Evolutionary conservation across 2,888 invertebrate genomes (phyloP).

Genomic region (Hofmannophila pseudospretella): DNA sequence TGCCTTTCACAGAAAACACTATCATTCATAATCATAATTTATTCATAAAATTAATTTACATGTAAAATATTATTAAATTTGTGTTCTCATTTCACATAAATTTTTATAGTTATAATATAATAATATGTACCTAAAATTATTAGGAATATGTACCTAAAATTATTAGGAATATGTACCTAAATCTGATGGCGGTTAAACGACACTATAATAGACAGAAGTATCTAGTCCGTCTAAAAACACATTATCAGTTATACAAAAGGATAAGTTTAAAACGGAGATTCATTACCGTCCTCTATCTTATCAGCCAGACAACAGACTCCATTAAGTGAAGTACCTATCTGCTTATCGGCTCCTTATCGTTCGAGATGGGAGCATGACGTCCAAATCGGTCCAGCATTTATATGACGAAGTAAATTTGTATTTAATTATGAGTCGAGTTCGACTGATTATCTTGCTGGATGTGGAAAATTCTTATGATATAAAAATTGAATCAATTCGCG

Average conservation of each 20-base stretch:
- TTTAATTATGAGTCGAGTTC: conserved; percentile 34
- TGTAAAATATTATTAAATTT: no score
- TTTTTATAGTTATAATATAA: no score
- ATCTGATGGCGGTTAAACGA: no score
- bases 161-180: no score
- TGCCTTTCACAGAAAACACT: no score
- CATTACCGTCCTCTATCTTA: conserved; percentile 55
- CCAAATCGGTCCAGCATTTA: conserved; percentile 40
- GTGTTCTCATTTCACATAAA: no score
- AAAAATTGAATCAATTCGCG: background rate
- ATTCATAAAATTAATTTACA: no score
- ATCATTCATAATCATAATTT: no score
- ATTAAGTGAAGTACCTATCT: conserved; percentile 50
- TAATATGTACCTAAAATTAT: no score
- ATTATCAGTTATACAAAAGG: conserved; percentile 27
- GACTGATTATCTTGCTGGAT: conserved; percentile 10
- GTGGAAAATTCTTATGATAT: conserved; percentile 13
- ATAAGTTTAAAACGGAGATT: conserved; percentile 43
- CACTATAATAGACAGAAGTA: no score
- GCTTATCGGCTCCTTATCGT: conserved; percentile 45
- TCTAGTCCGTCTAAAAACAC: conserved; percentile 5
- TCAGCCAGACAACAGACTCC: conserved; percentile 45
- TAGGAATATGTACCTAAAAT: no score
- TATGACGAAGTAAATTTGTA: conserved; percentile 42
- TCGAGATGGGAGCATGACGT: conserved; percentile 41